These are phyloP conservation scores for Allacma fusca DNA, from an alignment of 2,888 invertebrate genomes.

Conservation along the genomic window DNA sequence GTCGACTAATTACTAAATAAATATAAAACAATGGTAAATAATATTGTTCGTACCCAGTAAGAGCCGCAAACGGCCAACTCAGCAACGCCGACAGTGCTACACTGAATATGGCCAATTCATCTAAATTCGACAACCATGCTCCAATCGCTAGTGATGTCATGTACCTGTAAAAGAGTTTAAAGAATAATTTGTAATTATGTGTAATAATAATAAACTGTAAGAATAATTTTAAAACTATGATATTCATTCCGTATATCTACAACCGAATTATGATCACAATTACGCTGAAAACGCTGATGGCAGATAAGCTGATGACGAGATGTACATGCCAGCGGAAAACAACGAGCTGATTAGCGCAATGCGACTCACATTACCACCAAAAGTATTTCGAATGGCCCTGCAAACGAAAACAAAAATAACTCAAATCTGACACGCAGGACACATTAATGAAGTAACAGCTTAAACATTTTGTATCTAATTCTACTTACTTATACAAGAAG, in stretches of 20 bases:
- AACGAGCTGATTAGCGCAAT: slow-evolving; percentile 81
- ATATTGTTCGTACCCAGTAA: slow-evolving; percentile 74
- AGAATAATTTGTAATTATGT: too few relatives aligned
- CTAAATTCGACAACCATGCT: slow-evolving; percentile 86
- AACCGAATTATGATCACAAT: too few relatives aligned
- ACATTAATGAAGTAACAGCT: too few relatives aligned
- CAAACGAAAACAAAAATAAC: slow-evolving; percentile 61
- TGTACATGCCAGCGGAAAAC: slow-evolving; percentile 90
- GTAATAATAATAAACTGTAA: too few relatives aligned
- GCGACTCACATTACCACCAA: slow-evolving; percentile 87
- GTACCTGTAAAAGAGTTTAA: slow-evolving; percentile 69
- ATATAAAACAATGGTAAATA: background rate
- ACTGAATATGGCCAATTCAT: slow-evolving; percentile 80
- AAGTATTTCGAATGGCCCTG: slow-evolving; percentile 87
- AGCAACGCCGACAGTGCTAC: slow-evolving; percentile 81
- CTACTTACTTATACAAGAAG: slow-evolving; percentile 87
- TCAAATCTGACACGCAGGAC: background rate
- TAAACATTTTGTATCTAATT: too few relatives aligned
- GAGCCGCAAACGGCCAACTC: slow-evolving; percentile 97
- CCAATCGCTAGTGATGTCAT: slow-evolving; percentile 83
- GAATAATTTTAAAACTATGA: too few relatives aligned
- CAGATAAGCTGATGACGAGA: slow-evolving; percentile 84
- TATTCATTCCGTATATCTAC: too few relatives aligned
- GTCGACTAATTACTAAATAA: background rate
- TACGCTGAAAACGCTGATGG: slow-evolving; percentile 94